Evolutionary conservation across 2,888 invertebrate genomes (phyloP), one percentile per base, ranked within the genome.

Genomic region (Sphaerophoria taeniata): DNA sequence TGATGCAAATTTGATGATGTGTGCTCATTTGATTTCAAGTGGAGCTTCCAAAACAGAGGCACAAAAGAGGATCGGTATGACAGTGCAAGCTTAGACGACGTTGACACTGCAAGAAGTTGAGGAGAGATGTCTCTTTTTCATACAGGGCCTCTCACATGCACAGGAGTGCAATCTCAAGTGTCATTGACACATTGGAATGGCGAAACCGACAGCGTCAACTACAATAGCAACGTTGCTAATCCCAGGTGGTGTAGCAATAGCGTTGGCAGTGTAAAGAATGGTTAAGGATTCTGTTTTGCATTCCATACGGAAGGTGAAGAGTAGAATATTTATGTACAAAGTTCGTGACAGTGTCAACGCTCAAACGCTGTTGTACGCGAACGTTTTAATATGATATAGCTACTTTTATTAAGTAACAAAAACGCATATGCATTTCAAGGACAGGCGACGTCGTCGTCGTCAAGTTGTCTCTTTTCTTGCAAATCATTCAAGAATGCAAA

Each of bases 1-100:
- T 72, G 84, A 84, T 84, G 84, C 80, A 84, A 84, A 84, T 84
- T 71, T 84, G 84, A 84, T 80, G 84, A 84, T 84, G 80, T 80
- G 75, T 80, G 75, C 80, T 80, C 84, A 80, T 84, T 84, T 74
- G 60, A 80, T 71, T 80, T 79, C 67, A 84, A 80, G 80, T 72
- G 71, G 72, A 84, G 80, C 80, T 80, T 80, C 61, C 67, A 67
- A 61, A 67, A 55, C 53, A 60, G 58, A 58, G 53, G 58, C 39
- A 83, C 45, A 71, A 74, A 74, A 39, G 75, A 71, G 61, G 71
- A 80, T 74, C 65, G 63, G 14, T 65, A 79, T 65, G 70, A 74
- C 79, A 39, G 43, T 74, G 78, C 61, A 73, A 61, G 70, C 78
- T 82, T 45, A 39, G 6, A 39, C 69, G 78, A 63, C 67, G 75